Evolutionary conservation across 2,888 invertebrate genomes (phyloP), one percentile per base, ranked within the genome.

Genomic region (Iselma pallidipennis): DNA sequence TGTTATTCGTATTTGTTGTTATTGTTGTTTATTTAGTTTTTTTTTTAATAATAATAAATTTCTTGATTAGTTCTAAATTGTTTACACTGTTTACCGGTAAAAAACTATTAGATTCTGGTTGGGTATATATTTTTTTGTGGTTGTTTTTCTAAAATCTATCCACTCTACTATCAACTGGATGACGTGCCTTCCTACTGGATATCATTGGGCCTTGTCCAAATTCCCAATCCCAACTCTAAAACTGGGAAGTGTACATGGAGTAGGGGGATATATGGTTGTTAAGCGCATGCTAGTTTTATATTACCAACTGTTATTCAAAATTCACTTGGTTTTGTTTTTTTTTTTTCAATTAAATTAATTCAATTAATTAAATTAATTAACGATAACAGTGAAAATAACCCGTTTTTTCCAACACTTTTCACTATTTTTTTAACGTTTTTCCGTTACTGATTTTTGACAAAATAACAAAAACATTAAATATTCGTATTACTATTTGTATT

Each of bases 141-240:
- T 28, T 28, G 9, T 28, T 5, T 2, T 28, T 45, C 3, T 19
- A 16, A 37, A 37, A 3, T 4, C 4, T 7, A 45, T 45, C 12
- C 21, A 45, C 45, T 21, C 4, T 2, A 45, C 3, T 28, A 7
- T 19, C 42, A 42, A 42, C 42, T 42, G 12, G n/a, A n/a, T n/a
- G 53, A 28, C 52, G 53, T 55, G 53, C 49, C 37, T 49, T 55
- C 54, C 59, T 56, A 63, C 56, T 53, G 42, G 37, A 50, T 49
- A 16, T 56, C 63, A 52, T 63, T 63, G 63, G 63, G 63, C 63
- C 63, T 63, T 63, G 63, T 59, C 63, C 63, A 63, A 63, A 14
- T 59, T 63, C 63, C 55, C 63, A 59, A 59, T 58, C 55, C 55
- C 55, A 50, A 51, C 51, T 25, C 51, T 51, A 63, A 62, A 63